A percentile compares a stretch with the other conserved stretches of the same genome.
Evolutionary conservation across 2,888 invertebrate genomes (phyloP).

Genomic region (Himalopsyche anomala): DNA sequence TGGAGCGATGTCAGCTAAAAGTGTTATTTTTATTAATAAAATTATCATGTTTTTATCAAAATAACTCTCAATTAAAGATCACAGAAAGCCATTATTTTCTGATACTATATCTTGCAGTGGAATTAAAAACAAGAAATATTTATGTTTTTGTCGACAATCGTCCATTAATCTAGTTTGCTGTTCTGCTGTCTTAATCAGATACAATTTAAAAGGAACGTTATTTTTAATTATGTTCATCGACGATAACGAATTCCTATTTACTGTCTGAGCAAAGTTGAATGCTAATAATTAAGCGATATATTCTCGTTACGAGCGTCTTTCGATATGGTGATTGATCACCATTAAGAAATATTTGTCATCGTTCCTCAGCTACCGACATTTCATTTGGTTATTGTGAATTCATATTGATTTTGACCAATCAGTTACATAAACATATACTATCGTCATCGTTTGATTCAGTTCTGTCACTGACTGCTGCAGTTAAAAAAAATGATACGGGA

Average conservation of each 20-base stretch:
- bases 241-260: not conserved
- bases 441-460: too few relatives aligned
- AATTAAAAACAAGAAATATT: not conserved
- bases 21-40: too few relatives aligned
- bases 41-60: too few relatives aligned
- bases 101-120: not conserved
- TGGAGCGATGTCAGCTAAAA: too few relatives aligned
- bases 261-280: not conserved
- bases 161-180: conserved; percentile 13
- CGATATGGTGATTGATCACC: not conserved
- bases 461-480: too few relatives aligned
- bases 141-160: not conserved
- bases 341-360: conserved; percentile 17
- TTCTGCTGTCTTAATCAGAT: not conserved
- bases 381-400: not conserved
- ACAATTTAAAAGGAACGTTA: conserved; percentile 12
- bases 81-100: too few relatives aligned
- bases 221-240: not conserved
- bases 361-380: not conserved
- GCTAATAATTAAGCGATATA: not conserved
- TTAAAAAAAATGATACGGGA: too few relatives aligned
- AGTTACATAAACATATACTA: too few relatives aligned
- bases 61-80: too few relatives aligned
- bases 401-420: too few relatives aligned
- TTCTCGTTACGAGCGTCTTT: not conserved